Percentiles rank a stretch among this genome's conserved stretches.
These are phyloP conservation scores for Cyclophora punctaria DNA, from an alignment of 2,888 invertebrate genomes.

Conservation along the genomic window DNA sequence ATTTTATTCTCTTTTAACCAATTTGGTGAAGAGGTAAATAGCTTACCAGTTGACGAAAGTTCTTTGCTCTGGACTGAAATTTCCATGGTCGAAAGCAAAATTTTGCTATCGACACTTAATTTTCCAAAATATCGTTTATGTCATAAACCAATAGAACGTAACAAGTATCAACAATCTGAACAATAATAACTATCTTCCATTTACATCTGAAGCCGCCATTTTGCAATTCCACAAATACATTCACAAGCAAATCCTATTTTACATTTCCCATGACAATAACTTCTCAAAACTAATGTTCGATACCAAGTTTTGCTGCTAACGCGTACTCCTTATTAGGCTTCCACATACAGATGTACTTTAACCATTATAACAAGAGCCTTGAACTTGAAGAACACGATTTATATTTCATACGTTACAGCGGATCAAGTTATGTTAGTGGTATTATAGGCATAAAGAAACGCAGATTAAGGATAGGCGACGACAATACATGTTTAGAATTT, in stretches of 20 bases:
- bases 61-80: no score
- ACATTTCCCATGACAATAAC: constrained; percentile 24
- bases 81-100: no score
- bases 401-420: constrained; percentile 6
- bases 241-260: constrained; percentile 5
- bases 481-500: constrained; percentile 63
- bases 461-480: constrained; percentile 59
- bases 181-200: no score
- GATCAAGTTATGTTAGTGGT: constrained; percentile 27
- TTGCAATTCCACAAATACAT: background rate
- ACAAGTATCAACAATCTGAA: no score
- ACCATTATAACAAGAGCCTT: constrained; percentile 22
- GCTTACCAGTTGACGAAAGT: no score
- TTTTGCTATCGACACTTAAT: no score
- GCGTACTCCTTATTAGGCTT: constrained; percentile 46
- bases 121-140: no score
- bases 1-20: no score
- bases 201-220: no score
- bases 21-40: no score
- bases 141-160: no score
- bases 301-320: constrained; percentile 24
- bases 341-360: constrained; percentile 14
- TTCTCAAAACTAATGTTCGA: constrained; percentile 35
- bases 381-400: background rate
- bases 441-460: constrained; percentile 47